Conservation (phyloP, 1,140 invertebrate species). For the Pogonomyrmex barbatus region DNA sequence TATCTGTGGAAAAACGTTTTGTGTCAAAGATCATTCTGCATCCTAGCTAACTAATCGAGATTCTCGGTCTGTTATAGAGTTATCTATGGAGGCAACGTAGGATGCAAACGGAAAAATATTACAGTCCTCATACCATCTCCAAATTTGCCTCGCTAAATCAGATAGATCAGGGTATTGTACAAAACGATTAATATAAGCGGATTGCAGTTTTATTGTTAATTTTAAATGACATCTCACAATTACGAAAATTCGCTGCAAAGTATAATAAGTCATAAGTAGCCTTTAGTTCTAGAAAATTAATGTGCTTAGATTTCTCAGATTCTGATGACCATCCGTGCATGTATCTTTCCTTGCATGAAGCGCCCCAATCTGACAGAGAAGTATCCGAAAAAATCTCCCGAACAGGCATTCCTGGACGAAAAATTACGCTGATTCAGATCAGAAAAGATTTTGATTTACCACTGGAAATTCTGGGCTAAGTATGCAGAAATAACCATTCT, state of each 20-base stretch:
- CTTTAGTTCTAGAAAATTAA: constrained; percentile 9
- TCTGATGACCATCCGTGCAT: background rate
- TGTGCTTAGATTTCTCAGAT: background rate
- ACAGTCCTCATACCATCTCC: background rate
- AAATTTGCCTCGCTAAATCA: background rate
- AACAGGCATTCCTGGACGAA: background rate
- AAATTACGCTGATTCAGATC: background rate
- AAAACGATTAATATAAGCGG: background rate
- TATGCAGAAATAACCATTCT: background rate
- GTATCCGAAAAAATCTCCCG: constrained; percentile 14
- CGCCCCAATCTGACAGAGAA: background rate
- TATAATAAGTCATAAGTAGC: background rate
- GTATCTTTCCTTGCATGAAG: background rate
- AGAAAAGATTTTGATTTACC: background rate
- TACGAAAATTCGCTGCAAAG: background rate
- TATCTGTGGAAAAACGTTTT: background rate
- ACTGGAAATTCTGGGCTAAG: background rate
- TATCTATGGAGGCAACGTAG: background rate
- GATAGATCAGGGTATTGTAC: background rate
- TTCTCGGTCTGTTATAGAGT: background rate
- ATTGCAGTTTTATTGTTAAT: constrained; percentile 12
- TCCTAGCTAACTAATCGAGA: background rate
- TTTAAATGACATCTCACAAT: background rate
- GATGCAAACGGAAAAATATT: background rate
- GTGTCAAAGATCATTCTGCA: background rate